These are phyloP conservation scores for Thalassarche chlororhynchos DNA, from an alignment of 2,113 vertebrate species.

Conservation along the genomic window DNA sequence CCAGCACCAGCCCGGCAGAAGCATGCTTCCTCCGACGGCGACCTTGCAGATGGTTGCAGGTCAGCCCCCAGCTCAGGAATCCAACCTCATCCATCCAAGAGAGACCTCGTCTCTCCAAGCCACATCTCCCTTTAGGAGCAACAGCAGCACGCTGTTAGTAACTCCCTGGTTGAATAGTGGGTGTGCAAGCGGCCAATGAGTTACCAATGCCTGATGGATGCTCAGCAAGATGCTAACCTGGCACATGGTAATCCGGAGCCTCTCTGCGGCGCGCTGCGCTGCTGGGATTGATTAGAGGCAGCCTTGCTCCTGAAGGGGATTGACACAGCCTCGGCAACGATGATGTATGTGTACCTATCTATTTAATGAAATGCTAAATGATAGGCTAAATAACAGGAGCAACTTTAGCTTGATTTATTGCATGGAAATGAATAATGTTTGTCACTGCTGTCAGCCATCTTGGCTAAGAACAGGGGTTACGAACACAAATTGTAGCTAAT, in stretches of 20 bases:
- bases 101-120: background rate
- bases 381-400: constrained; percentile 18
- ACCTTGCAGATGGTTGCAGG: background rate
- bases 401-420: constrained; percentile 49
- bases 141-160: background rate
- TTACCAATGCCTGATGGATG: rapidly evolving
- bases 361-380: constrained; percentile 48
- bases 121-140: background rate
- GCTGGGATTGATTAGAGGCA: background rate
- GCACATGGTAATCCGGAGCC: rapidly evolving
- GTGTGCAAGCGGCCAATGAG: rapidly evolving
- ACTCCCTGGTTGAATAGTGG: rapidly evolving
- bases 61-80: background rate
- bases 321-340: background rate
- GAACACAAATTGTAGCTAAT: constrained; percentile 31
- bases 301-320: background rate
- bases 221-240: background rate
- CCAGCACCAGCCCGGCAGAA: background rate
- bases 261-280: rapidly evolving
- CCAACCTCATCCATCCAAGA: background rate
- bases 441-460: constrained; percentile 48
- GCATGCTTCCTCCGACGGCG: background rate
- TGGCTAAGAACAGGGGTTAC: background rate
- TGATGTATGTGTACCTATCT: background rate
- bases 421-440: background rate